Conservation (phyloP, 2,113 vertebrate species). For the Crocuta crocuta region DNA sequence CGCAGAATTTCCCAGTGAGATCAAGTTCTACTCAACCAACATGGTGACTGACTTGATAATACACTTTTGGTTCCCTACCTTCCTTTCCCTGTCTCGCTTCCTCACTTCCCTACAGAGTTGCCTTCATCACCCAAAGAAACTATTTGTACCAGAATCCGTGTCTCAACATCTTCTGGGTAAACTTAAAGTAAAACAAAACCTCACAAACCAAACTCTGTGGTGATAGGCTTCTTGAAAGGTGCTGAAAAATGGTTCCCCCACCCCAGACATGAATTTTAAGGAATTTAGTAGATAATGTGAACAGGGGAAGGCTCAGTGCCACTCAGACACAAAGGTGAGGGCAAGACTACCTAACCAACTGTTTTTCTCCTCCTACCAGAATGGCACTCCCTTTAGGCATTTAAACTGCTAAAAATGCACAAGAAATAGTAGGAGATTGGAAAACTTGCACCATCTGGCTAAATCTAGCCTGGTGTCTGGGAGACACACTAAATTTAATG, state of each 20-base stretch:
- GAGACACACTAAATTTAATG: constrained; percentile 52
- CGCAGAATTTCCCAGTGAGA: constrained; percentile 15
- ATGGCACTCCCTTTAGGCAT: constrained; percentile 27
- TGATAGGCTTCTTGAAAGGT: constrained; percentile 6
- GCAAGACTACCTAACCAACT: constrained; percentile 44
- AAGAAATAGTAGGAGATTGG: constrained; percentile 55
- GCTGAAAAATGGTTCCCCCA: not conserved
- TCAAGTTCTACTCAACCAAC: not conserved
- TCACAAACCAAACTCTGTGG: not conserved
- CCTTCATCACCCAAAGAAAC: not conserved
- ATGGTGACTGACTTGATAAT: not conserved
- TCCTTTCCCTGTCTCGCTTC: not conserved
- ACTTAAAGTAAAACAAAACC: constrained; percentile 37
- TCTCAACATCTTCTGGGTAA: not conserved
- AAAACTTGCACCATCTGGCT: constrained; percentile 55
- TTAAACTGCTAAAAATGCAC: constrained; percentile 52
- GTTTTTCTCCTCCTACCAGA: constrained; percentile 1
- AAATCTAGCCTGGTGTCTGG: constrained; percentile 42
- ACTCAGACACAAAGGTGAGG: constrained; percentile 49
- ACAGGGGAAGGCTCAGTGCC: constrained; percentile 17
- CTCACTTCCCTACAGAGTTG: not conserved
- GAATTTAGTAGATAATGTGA: constrained; percentile 39
- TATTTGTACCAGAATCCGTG: not conserved
- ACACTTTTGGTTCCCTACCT: not conserved
- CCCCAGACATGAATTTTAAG: constrained; percentile 40